Evolutionary conservation across 2,113 vertebrate genomes (phyloP), one percentile per base, ranked within the genome.

Genomic region (Falcunculus frontatus): DNA sequence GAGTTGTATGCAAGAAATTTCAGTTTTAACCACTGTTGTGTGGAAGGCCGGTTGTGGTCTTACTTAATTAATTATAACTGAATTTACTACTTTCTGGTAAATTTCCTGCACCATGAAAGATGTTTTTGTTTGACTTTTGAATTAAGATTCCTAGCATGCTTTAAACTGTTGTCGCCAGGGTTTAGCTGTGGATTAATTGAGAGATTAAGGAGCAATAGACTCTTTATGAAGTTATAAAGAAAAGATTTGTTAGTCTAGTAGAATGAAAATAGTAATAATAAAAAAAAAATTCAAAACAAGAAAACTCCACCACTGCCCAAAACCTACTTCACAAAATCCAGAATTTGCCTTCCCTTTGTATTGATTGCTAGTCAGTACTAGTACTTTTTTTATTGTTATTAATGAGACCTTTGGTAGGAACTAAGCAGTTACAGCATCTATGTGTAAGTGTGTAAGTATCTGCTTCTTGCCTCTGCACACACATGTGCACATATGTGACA

Each of bases 91-190:
- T 93, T 94, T 89, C 47, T 81, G 91, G 41, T 89, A 70, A 76
- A 76, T 81, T 95, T 93, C 85, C 57, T 68, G 64, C 37, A 84
- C 65, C 9, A n/a, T 88, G 82, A 95, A 93, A 89, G 69, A 85
- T 65, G 15, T 76, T 93, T 91, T 91, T 77, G 70, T 96, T 94
- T 97, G 59, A 87, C n/a, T 92, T 86, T 47, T 80, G 91, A 79
- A 77, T 80, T 96, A 59, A 94, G 56, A 92, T 97, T 96, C 97
- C 90, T 96, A 76, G 57, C 64, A 55, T 94, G 78, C 81, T 96
- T 95, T 88, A 60, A 86, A 64, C 44, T 65, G 64, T 84, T 96
- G 82, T 81, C 32, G 65, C 42, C 35, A 70, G 50, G 46, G 21
- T 2, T 96, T 91, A 92, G 49, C 26, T n/a, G 27, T 47, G 57